Percentiles rank a stretch among this genome's conserved stretches.
Evolutionary conservation across 1,140 invertebrate species (phyloP).

Genomic region (Holotrichia oblita): DNA sequence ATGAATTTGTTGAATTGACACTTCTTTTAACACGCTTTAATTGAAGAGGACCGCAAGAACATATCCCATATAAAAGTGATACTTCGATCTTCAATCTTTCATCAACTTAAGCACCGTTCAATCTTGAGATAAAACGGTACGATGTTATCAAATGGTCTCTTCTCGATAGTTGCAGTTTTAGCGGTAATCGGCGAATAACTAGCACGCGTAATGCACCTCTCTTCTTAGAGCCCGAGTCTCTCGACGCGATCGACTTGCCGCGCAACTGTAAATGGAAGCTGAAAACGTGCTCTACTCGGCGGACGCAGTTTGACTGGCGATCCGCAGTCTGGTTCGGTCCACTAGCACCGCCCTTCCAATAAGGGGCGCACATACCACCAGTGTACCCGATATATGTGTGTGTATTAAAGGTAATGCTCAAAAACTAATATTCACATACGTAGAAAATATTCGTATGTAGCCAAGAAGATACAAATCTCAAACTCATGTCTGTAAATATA

Average conservation of each 20-base stretch:
- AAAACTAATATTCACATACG: neutral
- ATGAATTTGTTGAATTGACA: neutral
- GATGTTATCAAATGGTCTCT: neutral
- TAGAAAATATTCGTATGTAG: neutral
- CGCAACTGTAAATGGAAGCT: constrained; percentile 44
- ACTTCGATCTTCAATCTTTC: neutral
- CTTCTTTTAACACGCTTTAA: neutral
- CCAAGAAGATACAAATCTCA: neutral
- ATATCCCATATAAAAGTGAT: constrained; percentile 5
- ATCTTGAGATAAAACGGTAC: neutral
- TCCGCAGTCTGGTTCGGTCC: constrained; percentile 57
- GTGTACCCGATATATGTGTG: constrained; percentile 12
- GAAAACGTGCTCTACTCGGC: constrained; percentile 44
- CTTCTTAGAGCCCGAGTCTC: neutral
- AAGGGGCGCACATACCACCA: constrained; percentile 53
- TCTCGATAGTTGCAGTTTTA: neutral
- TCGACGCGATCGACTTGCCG: constrained; percentile 28
- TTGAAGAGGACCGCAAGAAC: constrained; percentile 4
- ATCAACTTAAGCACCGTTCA: neutral
- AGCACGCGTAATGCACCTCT: constrained; percentile 17
- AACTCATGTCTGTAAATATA: neutral
- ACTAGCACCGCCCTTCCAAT: constrained; percentile 42
- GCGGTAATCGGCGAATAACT: constrained; percentile 4
- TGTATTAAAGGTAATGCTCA: neutral
- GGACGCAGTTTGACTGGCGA: constrained; percentile 57